Percentiles rank a stretch among this genome's conserved stretches.
These are phyloP conservation scores for Danio jaintianensis DNA, from an alignment of 2,797 vertebrate genomes.

Conservation along the genomic window DNA sequence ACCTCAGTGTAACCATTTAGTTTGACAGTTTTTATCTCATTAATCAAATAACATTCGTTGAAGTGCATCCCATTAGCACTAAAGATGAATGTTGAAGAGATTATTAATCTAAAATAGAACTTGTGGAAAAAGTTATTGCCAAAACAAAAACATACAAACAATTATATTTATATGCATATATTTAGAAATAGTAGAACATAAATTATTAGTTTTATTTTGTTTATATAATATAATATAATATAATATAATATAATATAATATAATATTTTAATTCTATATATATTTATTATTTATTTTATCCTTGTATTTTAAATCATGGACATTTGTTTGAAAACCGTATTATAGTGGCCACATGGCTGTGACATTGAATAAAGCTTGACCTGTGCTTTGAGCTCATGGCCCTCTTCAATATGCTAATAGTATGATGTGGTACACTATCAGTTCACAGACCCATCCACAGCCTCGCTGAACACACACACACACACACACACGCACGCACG, in stretches of 20 bases:
- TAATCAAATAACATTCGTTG: background rate
- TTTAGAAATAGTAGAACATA: too few species aligned
- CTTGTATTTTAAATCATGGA: too few species aligned
- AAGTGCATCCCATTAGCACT: slow-evolving; percentile 2
- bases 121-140: background rate
- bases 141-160: background rate
- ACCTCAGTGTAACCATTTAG: slow-evolving; percentile 1
- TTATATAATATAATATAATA: too few species aligned
- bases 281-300: too few species aligned
- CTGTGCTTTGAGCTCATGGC: slow-evolving; percentile 7
- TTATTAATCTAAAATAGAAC: background rate
- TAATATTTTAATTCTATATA: too few species aligned
- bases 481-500: slow-evolving; percentile 47
- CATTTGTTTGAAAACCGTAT: too few species aligned
- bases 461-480: background rate
- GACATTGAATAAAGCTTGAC: slow-evolving; percentile 30
- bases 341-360: background rate
- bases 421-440: slow-evolving; percentile 29
- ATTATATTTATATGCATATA: too few species aligned
- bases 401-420: slow-evolving; percentile 36
- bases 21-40: background rate
- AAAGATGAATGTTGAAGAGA: background rate
- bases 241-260: too few species aligned
- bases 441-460: slow-evolving; percentile 20
- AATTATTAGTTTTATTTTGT: too few species aligned